phyloP scores from a whole-genome alignment of 2,888 invertebrate genomes.

The Meta bourneti region DNA sequence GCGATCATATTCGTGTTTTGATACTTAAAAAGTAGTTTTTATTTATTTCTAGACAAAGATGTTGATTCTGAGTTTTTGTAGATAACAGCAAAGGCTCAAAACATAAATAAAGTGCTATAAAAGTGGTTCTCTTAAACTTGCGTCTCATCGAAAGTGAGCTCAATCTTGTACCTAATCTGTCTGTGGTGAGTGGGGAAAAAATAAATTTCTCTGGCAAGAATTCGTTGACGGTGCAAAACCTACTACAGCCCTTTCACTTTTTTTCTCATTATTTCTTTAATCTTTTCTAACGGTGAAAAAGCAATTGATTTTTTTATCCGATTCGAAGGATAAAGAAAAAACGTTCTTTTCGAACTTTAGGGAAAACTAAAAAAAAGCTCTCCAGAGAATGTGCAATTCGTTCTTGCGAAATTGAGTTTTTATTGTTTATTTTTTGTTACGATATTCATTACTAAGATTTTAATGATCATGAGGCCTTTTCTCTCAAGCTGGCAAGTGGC shows the following conservation, averaged over 20 bases:
- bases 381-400: neutral
- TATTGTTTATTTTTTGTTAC: neutral
- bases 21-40: too few relatives aligned
- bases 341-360: neutral
- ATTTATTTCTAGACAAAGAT: neutral
- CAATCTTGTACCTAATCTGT: neutral
- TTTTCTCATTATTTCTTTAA: neutral
- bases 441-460: neutral
- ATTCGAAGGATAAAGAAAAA: neutral
- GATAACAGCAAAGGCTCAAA: neutral
- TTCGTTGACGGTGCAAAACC: neutral
- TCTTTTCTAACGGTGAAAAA: neutral
- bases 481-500: too few relatives aligned
- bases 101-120: neutral
- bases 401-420: neutral
- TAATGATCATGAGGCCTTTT: neutral
- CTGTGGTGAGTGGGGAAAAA: neutral
- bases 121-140: neutral
- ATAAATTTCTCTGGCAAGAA: neutral
- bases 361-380: neutral
- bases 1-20: too few relatives aligned
- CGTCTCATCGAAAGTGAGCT: neutral
- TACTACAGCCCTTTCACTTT: slow-evolving; percentile 7
- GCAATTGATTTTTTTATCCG: neutral
- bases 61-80: neutral